These are phyloP conservation scores for Microctonus aethiopoides DNA, from an alignment of 2,888 invertebrate genomes.

Conservation along the genomic window DNA sequence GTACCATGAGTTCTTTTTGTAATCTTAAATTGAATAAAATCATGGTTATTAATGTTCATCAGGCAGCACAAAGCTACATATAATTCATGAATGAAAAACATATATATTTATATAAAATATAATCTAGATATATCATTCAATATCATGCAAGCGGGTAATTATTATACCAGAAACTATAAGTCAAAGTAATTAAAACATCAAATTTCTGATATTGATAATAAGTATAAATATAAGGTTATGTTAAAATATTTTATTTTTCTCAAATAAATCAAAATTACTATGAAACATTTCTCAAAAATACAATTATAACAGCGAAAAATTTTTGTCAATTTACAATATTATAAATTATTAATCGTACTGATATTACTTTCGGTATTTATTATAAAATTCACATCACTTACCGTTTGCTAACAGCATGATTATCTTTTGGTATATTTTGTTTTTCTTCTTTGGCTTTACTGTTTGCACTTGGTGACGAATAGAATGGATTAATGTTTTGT, in stretches of 20 bases:
- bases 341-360: background rate
- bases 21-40: slow-evolving; percentile 71
- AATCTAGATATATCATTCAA: background rate
- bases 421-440: slow-evolving; percentile 77
- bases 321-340: background rate
- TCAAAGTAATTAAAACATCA: slow-evolving; percentile 3
- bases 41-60: background rate
- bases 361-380: slow-evolving; percentile 4
- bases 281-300: background rate
- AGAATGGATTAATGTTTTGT: slow-evolving; percentile 87
- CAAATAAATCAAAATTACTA: background rate
- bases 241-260: background rate
- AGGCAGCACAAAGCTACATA: background rate
- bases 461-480: slow-evolving; percentile 77
- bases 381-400: slow-evolving; percentile 67
- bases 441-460: slow-evolving; percentile 85
- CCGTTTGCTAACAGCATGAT: slow-evolving; percentile 93
- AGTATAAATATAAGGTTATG: slow-evolving; percentile 14
- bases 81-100: background rate
- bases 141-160: background rate
- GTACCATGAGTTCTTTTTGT: slow-evolving; percentile 89
- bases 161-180: background rate
- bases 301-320: background rate
- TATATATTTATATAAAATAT: background rate
- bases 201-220: background rate